Evolutionary conservation across 2,113 vertebrate genomes (phyloP).

Genomic region (Podarcis raffonei): DNA sequence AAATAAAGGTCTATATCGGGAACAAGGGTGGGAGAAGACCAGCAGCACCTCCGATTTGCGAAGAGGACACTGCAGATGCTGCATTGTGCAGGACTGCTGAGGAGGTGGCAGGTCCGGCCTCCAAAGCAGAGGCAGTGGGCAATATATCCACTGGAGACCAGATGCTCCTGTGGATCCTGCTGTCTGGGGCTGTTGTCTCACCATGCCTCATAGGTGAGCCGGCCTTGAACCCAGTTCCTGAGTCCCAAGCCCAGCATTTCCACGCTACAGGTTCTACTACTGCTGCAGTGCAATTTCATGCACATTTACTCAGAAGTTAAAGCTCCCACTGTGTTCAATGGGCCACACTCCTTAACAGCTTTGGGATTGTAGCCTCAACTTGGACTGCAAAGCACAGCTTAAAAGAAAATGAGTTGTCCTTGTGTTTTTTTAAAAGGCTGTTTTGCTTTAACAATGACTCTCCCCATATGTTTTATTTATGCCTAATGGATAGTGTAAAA

Average conservation of each 20-base stretch:
- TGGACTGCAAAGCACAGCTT: constrained; percentile 7
- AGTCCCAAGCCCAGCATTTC: not conserved
- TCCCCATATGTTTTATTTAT: constrained; percentile 9
- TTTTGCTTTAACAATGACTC: constrained; percentile 25
- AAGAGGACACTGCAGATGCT: too few species aligned
- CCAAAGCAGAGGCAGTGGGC: too few species aligned
- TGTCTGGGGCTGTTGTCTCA: not conserved
- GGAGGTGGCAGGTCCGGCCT: too few species aligned
- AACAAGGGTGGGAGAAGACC: too few species aligned
- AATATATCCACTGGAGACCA: too few species aligned
- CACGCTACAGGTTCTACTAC: not conserved
- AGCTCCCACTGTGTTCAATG: not conserved
- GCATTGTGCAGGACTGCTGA: too few species aligned
- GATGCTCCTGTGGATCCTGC: too few species aligned
- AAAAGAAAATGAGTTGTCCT: constrained; percentile 4
- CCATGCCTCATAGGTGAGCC: too few species aligned
- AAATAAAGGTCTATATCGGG: too few species aligned
- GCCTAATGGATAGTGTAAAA: constrained; percentile 47
- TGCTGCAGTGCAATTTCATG: not conserved
- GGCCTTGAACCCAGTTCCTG: not conserved
- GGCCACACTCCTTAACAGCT: not conserved
- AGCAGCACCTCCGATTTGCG: too few species aligned
- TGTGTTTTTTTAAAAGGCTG: not conserved
- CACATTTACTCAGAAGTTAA: not conserved
- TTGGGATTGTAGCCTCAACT: not conserved